Base-by-base conservation (phyloP, 1,140 invertebrate species). In the Drosophila repletoides region DNA sequence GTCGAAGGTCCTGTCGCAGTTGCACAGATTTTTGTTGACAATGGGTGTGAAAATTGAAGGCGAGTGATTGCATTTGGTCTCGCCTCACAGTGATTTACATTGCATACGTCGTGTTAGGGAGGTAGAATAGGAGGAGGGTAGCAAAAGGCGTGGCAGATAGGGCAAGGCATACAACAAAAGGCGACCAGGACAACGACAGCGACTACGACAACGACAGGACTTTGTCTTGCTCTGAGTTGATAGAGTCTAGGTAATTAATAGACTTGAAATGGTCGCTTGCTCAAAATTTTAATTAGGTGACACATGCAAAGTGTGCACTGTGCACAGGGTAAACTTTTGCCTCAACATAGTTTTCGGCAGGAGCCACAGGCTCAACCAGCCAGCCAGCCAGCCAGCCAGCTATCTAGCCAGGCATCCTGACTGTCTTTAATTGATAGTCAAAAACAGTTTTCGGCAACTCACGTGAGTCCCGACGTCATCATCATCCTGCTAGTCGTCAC, bases 21-120 rank as follows among this genome's bases (percentile, higher is more conserved):
- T 72, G 72, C 71, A 79, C 80, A 79, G 75, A 84, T 86, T 84
- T 84, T 86, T 84, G 80, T 84, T 86, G 80, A 84, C 80, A 84
- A 86, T 86, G 80, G 71, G 71, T 79, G 80, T 86, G 80, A 84
- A 84, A 84, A 84, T 84, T 84, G 80, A 84, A 86, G 80, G 80
- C 75, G 75, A 84, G 80, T 86, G 80, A 84, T 86, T 84, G 75
- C 80, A 84, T 77, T 83, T 83, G 65, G 38, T 46, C 56, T 28
- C 24, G 36, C 51, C 63, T 48, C 22, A 26, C 55, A 28, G 48
- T 66, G 67, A 70, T 64, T 55, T 61, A 69, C 69, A 53, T 63
- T 45, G 53, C 33, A 58, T 10, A 15, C 29, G 15, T n/a, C n/a
- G n/a, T n/a, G n/a, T n/a, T n/a, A n/a, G 15, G 5, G n/a, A 15